Evolutionary conservation across 1,140 invertebrate genomes (phyloP), one percentile per base, ranked within the genome.

Genomic region (Prorops nasuta): DNA sequence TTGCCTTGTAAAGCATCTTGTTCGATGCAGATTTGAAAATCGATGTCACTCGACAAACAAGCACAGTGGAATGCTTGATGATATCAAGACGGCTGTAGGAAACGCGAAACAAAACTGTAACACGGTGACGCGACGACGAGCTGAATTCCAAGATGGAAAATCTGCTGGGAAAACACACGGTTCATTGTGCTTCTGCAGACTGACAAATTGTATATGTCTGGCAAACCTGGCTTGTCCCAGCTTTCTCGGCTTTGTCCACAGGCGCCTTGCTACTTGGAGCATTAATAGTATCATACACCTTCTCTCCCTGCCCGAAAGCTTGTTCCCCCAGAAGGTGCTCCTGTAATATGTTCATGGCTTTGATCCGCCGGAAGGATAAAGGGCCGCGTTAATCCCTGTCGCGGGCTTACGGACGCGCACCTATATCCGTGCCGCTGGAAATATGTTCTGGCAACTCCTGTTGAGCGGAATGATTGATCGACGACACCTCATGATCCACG

Each of bases 151-250:
- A 22, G 21, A 20, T 36, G 47, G 55, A 61, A 66, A 66, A 66
- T 66, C 60, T 58, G 52, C 37, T 58, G 60, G 49, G 58, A 66
- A 66, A 66, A 65, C 60, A 61, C 49, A 60, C 49, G 60, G 60
- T 65, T 66, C 63, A 54, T 58, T 58, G 54, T 54, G 52, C 32
- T 45, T 38, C 48, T 40, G 36, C 56, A 49, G 58, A 53, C 53
- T 61, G 58, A 61, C 58, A 61, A 61, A 61, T 61, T 61, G 57
- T 50, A 47, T 60, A 51, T 10, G 24, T 28, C 4, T 28, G 10
- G 24, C 4, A 28, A 28, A 28, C 24, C 4, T 6, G 10, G 24
- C 24, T 28, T 10, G 24, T 28, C 10, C 4, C 24, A 28, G 24
- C 4, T 4, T 6, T 10, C 24, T 6, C 24, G 24, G 10, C n/a